Percentiles rank a stretch among this genome's conserved stretches.
These are phyloP conservation scores for Tamias sibiricus DNA, from an alignment of 2,113 vertebrate genomes.

Conservation along the genomic window DNA sequence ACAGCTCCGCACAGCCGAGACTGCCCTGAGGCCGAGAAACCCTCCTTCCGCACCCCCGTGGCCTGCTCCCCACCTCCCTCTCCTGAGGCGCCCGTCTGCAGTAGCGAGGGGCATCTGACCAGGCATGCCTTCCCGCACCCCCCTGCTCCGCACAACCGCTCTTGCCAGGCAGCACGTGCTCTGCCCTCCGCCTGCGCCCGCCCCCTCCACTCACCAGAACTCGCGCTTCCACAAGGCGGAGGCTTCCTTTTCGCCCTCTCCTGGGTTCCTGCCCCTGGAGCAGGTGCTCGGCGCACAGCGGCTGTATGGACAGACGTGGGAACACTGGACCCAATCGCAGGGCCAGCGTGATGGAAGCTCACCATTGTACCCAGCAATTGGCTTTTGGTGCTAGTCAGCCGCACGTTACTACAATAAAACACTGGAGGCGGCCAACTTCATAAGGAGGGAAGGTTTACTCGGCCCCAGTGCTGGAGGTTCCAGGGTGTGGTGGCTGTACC, in stretches of 20 bases:
- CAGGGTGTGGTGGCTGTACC: too few species aligned
- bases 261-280: background rate
- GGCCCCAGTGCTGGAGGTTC: too few species aligned
- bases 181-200: too few species aligned
- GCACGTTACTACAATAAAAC: background rate
- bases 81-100: too few species aligned
- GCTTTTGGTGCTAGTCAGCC: background rate
- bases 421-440: background rate
- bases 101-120: too few species aligned
- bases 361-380: background rate
- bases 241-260: background rate
- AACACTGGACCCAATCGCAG: background rate
- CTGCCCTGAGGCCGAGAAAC: too few species aligned
- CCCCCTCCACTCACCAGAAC: too few species aligned
- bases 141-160: too few species aligned
- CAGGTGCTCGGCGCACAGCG: background rate
- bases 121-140: too few species aligned
- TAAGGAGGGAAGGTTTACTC: background rate
- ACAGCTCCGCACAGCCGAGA: background rate
- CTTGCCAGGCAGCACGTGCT: too few species aligned
- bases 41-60: fast-evolving
- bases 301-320: background rate
- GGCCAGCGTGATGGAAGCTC: fast-evolving
- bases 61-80: background rate
- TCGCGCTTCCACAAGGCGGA: too few species aligned